Evolutionary conservation across 2,797 vertebrate species (phyloP), one percentile per base, ranked within the genome.

Genomic region (Australoheros facetus): DNA sequence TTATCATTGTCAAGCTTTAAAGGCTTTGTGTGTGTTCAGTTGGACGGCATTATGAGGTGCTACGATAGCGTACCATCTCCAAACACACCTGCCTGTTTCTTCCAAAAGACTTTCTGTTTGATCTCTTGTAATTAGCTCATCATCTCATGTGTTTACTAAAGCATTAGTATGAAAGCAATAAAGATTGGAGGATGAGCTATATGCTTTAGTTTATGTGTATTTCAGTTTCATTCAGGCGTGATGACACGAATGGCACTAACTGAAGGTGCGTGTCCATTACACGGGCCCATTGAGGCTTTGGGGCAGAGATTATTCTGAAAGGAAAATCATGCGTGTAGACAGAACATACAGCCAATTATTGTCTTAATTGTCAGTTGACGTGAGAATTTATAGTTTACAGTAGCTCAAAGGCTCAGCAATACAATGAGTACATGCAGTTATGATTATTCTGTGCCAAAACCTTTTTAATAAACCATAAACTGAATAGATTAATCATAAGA

Each of bases 11-110:
- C 39, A 56, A 58, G 76, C 77, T 89, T 80, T 81, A 77, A 91
- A 93, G 77, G 82, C 71, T 82, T 83, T 93, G 89, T 92, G 83
- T 94, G 85, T 89, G 90, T 82, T 91, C 74, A 78, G 73, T 85
- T 53, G 79, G 82, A 90, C 64, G 58, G 87, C 85, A 91, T 93
- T 93, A 91, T 92, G 73, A 89, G 70, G 84, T 26, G 59, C 87
- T 59, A 73, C 77, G 92, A 89, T 79, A 75, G 76, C 51, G 16
- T 78, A 60, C 73, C 86, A 82, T 94, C 90, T 88, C 92, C 91
- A 93, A 95, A 95, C 92, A 95, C 95, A 96, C 94, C 92, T 92
- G 92, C 74, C 87, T 11, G 75, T 80, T 88, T 81, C 81, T 83
- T 89, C 81, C 79, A 89, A 83, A 85, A 87, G 84, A 87, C 79